phyloP scores from a whole-genome alignment of 2,113 vertebrate genomes.

The pig (Sus scrofa) region DNA sequence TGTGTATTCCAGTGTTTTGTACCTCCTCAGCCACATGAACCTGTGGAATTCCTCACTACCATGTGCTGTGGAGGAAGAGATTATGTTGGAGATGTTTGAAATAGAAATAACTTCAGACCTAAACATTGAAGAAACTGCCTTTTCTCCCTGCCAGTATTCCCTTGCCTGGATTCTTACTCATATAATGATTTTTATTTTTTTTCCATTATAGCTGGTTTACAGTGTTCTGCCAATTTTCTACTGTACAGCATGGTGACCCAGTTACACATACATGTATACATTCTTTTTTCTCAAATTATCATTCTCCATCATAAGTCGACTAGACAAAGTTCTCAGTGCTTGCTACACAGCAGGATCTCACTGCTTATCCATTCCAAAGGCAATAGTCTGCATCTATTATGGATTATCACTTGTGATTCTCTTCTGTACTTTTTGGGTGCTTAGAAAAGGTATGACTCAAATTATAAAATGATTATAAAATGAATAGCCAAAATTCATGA shows the following conservation, averaged over 20 bases:
- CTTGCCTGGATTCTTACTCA: background rate
- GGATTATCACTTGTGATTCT: background rate
- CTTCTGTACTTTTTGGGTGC: background rate
- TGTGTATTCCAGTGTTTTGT: too few relatives aligned
- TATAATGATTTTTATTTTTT: too few relatives aligned
- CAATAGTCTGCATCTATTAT: too few relatives aligned
- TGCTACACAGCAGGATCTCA: too few relatives aligned
- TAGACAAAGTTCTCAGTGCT: too few relatives aligned
- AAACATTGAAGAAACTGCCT: background rate
- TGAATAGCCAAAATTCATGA: background rate
- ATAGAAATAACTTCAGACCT: background rate
- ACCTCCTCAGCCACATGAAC: background rate
- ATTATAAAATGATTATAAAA: background rate
- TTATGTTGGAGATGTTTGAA: background rate
- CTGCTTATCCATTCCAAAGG: too few relatives aligned
- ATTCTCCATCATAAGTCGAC: too few relatives aligned
- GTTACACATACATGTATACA: too few relatives aligned
- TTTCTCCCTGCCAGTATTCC: background rate
- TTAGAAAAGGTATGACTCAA: background rate
- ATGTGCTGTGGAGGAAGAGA: background rate
- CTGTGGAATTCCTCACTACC: slow-evolving; percentile 51
- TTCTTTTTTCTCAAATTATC: too few relatives aligned
- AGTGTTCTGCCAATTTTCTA: too few relatives aligned
- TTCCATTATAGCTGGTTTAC: too few relatives aligned
- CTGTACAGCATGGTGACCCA: too few relatives aligned